phyloP scores from a whole-genome alignment of 2,797 vertebrate genomes.

The Crocodylus rhombifer region DNA sequence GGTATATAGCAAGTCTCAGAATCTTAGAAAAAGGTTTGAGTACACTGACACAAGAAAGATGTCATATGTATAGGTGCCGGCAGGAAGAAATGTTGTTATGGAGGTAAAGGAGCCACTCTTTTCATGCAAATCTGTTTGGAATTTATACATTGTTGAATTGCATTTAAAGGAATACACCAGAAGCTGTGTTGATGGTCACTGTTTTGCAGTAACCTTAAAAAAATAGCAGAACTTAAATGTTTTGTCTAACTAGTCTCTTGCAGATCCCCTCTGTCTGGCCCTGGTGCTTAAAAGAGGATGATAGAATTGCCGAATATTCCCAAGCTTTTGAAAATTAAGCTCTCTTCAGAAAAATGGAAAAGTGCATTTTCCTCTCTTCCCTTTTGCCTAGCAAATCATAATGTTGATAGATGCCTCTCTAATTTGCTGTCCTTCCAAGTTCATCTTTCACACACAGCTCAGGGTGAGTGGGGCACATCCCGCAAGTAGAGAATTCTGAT shows the following conservation, averaged over 20 bases:
- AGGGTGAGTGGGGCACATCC: too few relatives aligned
- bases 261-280: not conserved
- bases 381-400: too few relatives aligned
- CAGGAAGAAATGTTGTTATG: not conserved
- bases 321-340: not conserved
- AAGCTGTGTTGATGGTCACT: not conserved
- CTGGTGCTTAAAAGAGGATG: too few relatives aligned
- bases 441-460: not conserved
- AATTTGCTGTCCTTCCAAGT: not conserved
- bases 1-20: not conserved
- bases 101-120: not conserved
- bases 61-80: not conserved
- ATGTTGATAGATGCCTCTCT: not conserved
- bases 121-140: not conserved
- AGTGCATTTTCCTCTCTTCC: too few relatives aligned
- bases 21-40: not conserved
- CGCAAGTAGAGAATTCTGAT: too few relatives aligned
- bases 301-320: not conserved
- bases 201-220: not conserved
- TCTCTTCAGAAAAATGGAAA: not conserved
- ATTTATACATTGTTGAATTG: not conserved
- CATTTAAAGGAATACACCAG: not conserved
- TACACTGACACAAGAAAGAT: not conserved
- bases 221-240: not conserved
- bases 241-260: not conserved